phyloP scores from a whole-genome alignment of 92 coral and sea anemone species.

The Porites rus region DNA sequence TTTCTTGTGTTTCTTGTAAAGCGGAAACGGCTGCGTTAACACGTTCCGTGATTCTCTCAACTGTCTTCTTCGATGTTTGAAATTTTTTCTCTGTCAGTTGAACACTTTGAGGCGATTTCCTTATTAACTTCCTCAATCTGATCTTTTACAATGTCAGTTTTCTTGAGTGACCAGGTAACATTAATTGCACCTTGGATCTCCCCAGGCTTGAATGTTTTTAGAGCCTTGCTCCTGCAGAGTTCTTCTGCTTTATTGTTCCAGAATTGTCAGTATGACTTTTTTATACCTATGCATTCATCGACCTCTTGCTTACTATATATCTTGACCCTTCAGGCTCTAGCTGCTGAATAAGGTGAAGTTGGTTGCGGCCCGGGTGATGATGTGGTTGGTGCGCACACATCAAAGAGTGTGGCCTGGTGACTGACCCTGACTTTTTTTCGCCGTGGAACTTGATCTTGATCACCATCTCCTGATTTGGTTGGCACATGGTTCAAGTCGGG shows the following conservation, averaged over 20 bases:
- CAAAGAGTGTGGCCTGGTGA: conserved; percentile 17
- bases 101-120: conserved; percentile 41
- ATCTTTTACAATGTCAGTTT: conserved; percentile 30
- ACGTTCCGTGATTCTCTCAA: conserved; percentile 7
- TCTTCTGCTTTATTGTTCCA: conserved; percentile 47
- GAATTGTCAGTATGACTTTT: conserved; percentile 32
- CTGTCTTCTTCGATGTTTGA: conserved; percentile 9
- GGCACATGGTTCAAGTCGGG: conserved; percentile 3
- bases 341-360: conserved; percentile 8
- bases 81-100: conserved; percentile 24
- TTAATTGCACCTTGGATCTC: conserved; percentile 50
- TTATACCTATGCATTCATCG: conserved; percentile 29
- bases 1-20: background rate
- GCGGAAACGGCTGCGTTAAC: conserved; percentile 12
- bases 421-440: conserved; percentile 3
- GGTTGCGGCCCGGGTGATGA: background rate
- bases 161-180: conserved; percentile 38
- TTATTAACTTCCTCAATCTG: conserved; percentile 30
- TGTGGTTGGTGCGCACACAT: conserved; percentile 2
- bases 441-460: conserved; percentile 19
- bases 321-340: conserved; percentile 18
- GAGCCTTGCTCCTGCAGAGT: conserved; percentile 33
- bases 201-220: conserved; percentile 46
- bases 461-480: background rate
- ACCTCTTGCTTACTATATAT: conserved; percentile 35